A percentile compares a stretch with the other conserved stretches of the same genome.
Conservation (phyloP, 2,888 invertebrate genomes). For the Drosophila subquinaria region DNA sequence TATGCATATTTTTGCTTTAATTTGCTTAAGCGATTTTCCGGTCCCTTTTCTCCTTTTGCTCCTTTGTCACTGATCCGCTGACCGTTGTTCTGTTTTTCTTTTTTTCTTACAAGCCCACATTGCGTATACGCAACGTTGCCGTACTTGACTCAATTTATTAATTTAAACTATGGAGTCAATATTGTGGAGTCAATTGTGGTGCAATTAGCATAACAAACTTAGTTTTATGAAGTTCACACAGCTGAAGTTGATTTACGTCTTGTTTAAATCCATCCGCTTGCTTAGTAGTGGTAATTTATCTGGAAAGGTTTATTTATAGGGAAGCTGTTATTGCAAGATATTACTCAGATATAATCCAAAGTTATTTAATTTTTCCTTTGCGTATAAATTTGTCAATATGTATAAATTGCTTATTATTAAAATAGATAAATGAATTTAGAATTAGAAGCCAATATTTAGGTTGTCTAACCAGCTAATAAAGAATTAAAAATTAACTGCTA, state of each 20-base stretch:
- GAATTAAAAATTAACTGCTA: no score
- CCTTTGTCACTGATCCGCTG: background rate
- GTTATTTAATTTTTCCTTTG: background rate
- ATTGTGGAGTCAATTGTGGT: background rate
- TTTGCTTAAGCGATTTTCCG: slow-evolving; percentile 60
- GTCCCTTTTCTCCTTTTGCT: background rate
- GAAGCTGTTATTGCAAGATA: background rate
- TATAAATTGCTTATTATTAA: no score
- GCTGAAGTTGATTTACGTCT: background rate
- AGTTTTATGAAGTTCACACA: slow-evolving; percentile 1
- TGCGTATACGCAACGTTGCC: slow-evolving; percentile 50
- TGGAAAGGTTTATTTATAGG: background rate
- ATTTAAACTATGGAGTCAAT: slow-evolving; percentile 1
- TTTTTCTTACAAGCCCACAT: background rate
- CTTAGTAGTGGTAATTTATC: background rate
- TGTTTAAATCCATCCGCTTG: background rate
- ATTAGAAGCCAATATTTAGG: no score
- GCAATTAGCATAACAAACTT: slow-evolving; percentile 9
- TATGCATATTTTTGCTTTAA: slow-evolving; percentile 69
- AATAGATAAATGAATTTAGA: no score
- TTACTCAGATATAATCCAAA: background rate
- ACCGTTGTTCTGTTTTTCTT: slow-evolving; percentile 6
- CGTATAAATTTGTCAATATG: background rate
- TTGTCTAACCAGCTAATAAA: no score
- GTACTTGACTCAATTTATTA: slow-evolving; percentile 1